phyloP scores from a whole-genome alignment of 2,888 invertebrate species.

The Tuta absoluta region DNA sequence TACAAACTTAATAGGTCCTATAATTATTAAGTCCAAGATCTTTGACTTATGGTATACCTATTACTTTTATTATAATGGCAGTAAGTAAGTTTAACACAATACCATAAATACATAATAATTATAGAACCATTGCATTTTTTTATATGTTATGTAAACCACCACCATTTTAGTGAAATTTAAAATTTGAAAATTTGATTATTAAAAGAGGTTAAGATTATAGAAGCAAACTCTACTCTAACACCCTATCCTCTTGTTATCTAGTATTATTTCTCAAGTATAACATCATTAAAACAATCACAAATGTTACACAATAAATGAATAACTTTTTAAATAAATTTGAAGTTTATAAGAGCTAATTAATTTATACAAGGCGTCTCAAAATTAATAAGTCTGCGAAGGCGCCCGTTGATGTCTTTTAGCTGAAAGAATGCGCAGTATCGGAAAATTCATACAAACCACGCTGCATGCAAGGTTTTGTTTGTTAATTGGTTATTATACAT shows the following conservation, averaged over 20 bases:
- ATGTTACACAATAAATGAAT: background rate
- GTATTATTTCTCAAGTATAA: background rate
- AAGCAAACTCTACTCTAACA: no score
- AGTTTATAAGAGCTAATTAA: background rate
- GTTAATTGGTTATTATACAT: constrained; percentile 21
- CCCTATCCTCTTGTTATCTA: background rate
- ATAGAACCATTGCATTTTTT: no score
- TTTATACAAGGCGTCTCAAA: background rate
- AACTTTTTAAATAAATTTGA: background rate
- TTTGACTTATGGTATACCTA: no score
- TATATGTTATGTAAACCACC: no score
- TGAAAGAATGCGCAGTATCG: constrained; percentile 34
- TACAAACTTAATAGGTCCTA: no score
- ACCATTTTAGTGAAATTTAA: no score
- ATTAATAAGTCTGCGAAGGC: constrained; percentile 30
- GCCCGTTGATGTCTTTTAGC: constrained; percentile 78
- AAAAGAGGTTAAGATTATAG: no score
- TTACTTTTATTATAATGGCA: no score
- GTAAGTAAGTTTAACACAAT: no score
- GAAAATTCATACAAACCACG: background rate
- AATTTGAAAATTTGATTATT: no score
- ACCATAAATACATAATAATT: no score
- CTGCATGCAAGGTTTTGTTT: background rate
- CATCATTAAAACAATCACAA: background rate
- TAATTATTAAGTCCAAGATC: no score